Base-by-base conservation (phyloP, 2,797 vertebrate species). In the Pyrocephalus nanus region DNA sequence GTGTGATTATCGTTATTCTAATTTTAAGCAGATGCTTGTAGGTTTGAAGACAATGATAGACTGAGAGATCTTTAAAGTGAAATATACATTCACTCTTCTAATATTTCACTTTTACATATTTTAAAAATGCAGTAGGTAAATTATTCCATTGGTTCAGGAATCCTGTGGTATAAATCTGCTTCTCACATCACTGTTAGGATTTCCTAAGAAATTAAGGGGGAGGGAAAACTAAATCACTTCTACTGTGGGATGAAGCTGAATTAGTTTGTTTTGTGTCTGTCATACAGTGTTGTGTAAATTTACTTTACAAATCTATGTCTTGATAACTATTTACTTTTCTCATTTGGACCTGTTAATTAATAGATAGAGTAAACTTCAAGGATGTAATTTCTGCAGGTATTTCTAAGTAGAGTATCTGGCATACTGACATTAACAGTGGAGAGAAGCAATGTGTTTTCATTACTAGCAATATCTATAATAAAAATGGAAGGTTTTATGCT, bases 1-100 rank as follows among this genome's bases (percentile, higher is more conserved):
- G 99, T 99, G 95, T 73, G 80, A 78, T 79, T 92, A 82, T 80
- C 93, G 30, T 89, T 95, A 54, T 64, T 89, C 88, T 83, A 80
- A 85, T 95, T 78, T 78, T 82, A 65, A 86, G 77, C 18, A 60
- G 43, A 50, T 71, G 25, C 22, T 80, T 87, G 12, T 62, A 69
- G 9, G 9, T 54, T 40, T 61, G 19, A 71, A 71, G 26, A 40
- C 61, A 71, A 21, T 25, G 51, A 22, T 47, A 36, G 15, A 65
- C 2, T 65, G 29, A 75, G 29, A 25, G 50, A 54, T 45, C 11
- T 66, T 88, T 55, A 12, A 86, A 78, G 32, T 60, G 26, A 90
- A 86, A 48, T 69, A 48, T 38, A 27, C 2, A 12, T 65, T 80
- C 11, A 30, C 29, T 70, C 7, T 61, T 77, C 8, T 55, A 66